phyloP scores from a whole-genome alignment of 2,888 invertebrate species.

The Anarsia innoxiella region DNA sequence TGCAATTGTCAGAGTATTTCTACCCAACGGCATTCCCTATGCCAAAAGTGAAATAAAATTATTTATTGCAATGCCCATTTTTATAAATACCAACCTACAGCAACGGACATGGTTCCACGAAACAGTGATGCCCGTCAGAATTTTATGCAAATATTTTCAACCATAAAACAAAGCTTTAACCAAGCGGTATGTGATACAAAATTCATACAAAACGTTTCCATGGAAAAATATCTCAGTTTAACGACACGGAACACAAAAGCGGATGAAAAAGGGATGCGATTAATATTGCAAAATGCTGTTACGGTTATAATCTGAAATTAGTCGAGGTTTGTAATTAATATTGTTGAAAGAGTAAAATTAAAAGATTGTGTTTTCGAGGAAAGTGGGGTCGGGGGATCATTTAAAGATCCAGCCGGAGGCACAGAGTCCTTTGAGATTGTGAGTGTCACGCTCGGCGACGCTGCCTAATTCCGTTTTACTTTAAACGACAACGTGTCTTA shows the following conservation, averaged over 20 bases:
- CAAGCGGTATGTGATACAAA: conserved; percentile 23
- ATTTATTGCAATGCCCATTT: no score
- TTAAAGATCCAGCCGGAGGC: conserved; percentile 17
- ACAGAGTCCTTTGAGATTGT: conserved; percentile 24
- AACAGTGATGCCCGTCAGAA: conserved; percentile 31
- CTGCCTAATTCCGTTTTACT: conserved; percentile 28
- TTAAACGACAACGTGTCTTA: no score
- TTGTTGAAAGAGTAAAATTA: conserved; percentile 22
- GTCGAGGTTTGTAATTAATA: conserved; percentile 21
- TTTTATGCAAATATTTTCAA: conserved; percentile 38
- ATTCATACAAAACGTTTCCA: conserved; percentile 21
- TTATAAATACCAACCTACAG: no score
- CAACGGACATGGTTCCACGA: no score
- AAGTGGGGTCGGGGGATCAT: conserved; percentile 15
- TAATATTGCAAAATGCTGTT: conserved; percentile 16
- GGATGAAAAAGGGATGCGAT: conserved; percentile 14
- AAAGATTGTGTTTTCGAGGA: conserved; percentile 19
- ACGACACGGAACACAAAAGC: conserved; percentile 18
- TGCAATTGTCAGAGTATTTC: no score
- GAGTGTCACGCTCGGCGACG: conserved; percentile 22
- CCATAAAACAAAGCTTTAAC: conserved; percentile 35
- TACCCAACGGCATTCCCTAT: no score
- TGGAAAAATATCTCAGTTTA: conserved; percentile 17
- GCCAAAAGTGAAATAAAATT: no score
- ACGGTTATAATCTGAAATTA: conserved; percentile 15